Conservation (phyloP, 2,888 invertebrate species). For the Nymphalis urticae region DNA sequence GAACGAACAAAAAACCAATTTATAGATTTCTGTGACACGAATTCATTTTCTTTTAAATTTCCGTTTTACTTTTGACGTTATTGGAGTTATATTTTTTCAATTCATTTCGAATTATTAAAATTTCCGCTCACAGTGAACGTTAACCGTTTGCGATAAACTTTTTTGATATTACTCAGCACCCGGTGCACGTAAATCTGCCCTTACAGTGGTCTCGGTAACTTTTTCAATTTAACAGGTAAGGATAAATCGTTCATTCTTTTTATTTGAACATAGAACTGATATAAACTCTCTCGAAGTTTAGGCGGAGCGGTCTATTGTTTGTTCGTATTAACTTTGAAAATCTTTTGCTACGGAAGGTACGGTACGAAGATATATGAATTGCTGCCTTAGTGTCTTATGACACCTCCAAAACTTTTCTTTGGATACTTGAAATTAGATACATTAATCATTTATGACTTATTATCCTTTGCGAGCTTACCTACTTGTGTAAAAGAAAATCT, state of each 20-base stretch:
- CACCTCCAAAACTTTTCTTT: slow-evolving; percentile 7
- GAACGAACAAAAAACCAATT: slow-evolving; percentile 35
- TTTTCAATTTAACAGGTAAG: slow-evolving; percentile 82
- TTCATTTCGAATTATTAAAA: slow-evolving; percentile 67
- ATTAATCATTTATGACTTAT: slow-evolving; percentile 2
- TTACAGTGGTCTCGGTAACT: slow-evolving; percentile 76
- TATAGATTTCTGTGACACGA: slow-evolving; percentile 31
- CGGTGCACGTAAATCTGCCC: slow-evolving; percentile 78
- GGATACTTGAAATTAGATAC: not conserved
- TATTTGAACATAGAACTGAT: slow-evolving; percentile 79
- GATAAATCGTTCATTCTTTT: slow-evolving; percentile 81
- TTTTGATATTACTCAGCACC: slow-evolving; percentile 79
- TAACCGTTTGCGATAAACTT: slow-evolving; percentile 70
- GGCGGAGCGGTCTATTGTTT: slow-evolving; percentile 44
- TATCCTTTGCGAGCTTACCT: not conserved
- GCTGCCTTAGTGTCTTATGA: slow-evolving; percentile 15
- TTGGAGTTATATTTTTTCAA: slow-evolving; percentile 46
- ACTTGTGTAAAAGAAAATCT: not conserved
- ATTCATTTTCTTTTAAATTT: slow-evolving; percentile 38
- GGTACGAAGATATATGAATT: slow-evolving; percentile 15
- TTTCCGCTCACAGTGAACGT: slow-evolving; percentile 44
- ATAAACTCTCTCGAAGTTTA: slow-evolving; percentile 71
- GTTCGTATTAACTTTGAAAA: slow-evolving; percentile 35
- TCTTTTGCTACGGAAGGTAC: slow-evolving; percentile 20
- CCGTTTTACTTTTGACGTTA: slow-evolving; percentile 33